Conservation (phyloP, 2,797 vertebrate species). For the Pitangus sulphuratus region DNA sequence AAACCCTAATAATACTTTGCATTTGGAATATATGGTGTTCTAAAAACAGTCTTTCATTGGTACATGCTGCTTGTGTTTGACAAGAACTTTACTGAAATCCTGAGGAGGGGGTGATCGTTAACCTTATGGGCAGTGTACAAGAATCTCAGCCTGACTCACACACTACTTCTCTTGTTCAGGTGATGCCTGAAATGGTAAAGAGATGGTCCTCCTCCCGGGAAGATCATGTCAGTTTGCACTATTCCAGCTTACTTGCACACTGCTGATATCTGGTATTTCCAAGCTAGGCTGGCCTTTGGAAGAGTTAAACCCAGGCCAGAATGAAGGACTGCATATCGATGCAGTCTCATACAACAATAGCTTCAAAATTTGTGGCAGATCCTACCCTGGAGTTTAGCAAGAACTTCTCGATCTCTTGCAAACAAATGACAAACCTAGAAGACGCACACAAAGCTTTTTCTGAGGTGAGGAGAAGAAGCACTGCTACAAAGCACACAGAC, state of each 20-base stretch:
- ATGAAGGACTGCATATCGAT: neutral
- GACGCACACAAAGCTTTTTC: neutral
- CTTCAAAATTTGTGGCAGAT: neutral
- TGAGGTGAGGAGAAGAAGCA: neutral
- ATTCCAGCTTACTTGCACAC: neutral
- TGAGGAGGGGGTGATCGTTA: neutral
- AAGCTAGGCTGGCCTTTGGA: neutral
- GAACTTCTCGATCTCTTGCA: neutral
- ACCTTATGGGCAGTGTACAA: neutral
- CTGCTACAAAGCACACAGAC: slow-evolving; percentile 19
- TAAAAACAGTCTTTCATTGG: neutral
- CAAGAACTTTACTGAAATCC: neutral
- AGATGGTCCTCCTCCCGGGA: neutral
- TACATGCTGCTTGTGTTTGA: neutral
- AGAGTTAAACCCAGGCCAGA: neutral
- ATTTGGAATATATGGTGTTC: neutral
- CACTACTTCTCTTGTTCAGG: neutral
- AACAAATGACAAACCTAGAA: neutral
- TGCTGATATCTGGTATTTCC: neutral
- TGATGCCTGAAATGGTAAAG: neutral
- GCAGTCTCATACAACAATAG: neutral
- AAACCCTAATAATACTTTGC: neutral
- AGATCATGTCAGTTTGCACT: neutral
- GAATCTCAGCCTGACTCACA: neutral
- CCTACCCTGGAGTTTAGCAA: neutral